Base-by-base conservation (phyloP, 2,797 vertebrate genomes). In the Spatula clypeata region DNA sequence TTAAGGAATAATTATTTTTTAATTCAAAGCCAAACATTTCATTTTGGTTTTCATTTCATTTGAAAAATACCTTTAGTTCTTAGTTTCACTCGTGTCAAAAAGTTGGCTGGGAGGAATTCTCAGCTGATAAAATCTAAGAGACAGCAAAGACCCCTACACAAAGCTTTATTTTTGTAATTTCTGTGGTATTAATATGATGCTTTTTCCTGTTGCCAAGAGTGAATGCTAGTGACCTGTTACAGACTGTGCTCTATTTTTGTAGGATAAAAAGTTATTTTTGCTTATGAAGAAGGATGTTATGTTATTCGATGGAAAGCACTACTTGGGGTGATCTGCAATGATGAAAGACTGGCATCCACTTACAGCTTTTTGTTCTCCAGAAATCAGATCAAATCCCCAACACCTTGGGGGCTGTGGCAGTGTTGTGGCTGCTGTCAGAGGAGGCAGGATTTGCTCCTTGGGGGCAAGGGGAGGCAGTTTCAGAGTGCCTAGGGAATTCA, bases 281-380 rank as follows among this genome's bases (percentile, higher is more conserved):
- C 42, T 58, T 40, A 29, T 80, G 86, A 97, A 85, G 88, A 91
- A 90, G 74, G 60, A 72, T 89, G 82, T 95, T 94, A 86, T 13
- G 31, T 74, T 85, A 90, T 91, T 94, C 24, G 94, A 74, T 29
- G 79, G 80, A 86, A 94, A 75, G 23, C 70, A 70, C 64, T 73
- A 7, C 32, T 83, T 77, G 89, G 81, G 77, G 86, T 31, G 44
- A 79, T 84, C 80, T 93, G 76, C 83, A 92, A 36, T 91, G 93
- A 67, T 15, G 31, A 86, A 96, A 95, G 86, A 75, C 86, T 92
- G 79, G 81, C 87, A 92, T 90, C 93, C 95, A 96, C 71, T 93
- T 93, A 84, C n/a, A 1, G 4, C 11, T 86, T 95, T 79, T 82
- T 26, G 16, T 72, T 94, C 66, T 96, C 57, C 57, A 85, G 67